These are phyloP conservation scores for Brachylomia viminalis DNA, from an alignment of 2,888 invertebrate genomes.

Conservation along the genomic window DNA sequence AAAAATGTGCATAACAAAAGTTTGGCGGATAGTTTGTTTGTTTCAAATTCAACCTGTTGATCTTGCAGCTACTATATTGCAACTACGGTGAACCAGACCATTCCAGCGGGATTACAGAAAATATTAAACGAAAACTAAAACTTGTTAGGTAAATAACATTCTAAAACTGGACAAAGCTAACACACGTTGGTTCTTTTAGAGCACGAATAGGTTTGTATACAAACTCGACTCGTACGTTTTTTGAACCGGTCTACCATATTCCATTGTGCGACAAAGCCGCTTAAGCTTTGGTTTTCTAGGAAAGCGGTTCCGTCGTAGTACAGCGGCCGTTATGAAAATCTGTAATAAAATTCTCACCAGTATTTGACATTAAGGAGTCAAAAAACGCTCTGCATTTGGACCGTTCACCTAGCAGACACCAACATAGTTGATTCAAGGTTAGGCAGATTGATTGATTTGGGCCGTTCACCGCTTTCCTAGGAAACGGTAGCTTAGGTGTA, in stretches of 20 bases:
- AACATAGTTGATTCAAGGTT: no score
- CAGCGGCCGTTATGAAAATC: no score
- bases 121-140: constrained; percentile 16
- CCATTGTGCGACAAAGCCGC: background rate
- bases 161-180: constrained; percentile 1
- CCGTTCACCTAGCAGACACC: no score
- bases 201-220: background rate
- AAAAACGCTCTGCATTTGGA: no score
- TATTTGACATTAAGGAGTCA: no score
- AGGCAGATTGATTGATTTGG: no score
- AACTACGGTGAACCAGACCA: constrained; percentile 3
- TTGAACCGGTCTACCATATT: background rate
- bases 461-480: no score
- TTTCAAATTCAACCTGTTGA: constrained; percentile 53
- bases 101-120: constrained; percentile 16
- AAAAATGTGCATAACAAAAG: constrained; percentile 36
- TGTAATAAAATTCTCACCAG: no score
- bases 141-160: constrained; percentile 13
- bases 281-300: background rate
- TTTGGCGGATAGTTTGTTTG: constrained; percentile 19
- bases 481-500: background rate
- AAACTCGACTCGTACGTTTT: background rate
- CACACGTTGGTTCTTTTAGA: background rate
- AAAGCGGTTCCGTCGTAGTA: no score
- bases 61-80: constrained; percentile 23